Evolutionary conservation across 2,113 vertebrate species (phyloP).

Genomic region (Seriola quinqueradiata): DNA sequence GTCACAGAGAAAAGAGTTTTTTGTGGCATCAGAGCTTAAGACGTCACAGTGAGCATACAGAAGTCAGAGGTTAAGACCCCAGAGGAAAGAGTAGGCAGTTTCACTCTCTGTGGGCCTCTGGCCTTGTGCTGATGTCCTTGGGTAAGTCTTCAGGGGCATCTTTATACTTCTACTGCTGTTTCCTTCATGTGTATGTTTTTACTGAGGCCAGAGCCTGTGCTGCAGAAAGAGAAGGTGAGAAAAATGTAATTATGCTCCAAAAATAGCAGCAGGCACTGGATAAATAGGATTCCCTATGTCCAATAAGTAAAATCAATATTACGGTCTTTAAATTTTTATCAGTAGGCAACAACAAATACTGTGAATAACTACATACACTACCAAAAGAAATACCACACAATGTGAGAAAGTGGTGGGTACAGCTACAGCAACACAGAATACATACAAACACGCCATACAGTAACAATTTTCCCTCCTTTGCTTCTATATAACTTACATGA

Average conservation of each 20-base stretch:
- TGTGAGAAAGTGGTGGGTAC: not conserved
- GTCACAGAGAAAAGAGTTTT: constrained; percentile 20
- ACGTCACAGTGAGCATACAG: constrained; percentile 76
- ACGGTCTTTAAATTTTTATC: not conserved
- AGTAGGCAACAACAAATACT: constrained; percentile 4
- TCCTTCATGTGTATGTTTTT: constrained; percentile 83
- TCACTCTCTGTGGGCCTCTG: constrained; percentile 35
- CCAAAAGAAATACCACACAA: not conserved
- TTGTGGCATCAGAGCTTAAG: constrained; percentile 50
- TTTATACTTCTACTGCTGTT: constrained; percentile 24
- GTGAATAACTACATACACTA: not conserved
- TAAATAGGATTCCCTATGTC: not conserved
- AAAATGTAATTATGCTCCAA: constrained; percentile 11
- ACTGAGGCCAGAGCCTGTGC: constrained; percentile 81
- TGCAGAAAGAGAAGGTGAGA: constrained; percentile 39
- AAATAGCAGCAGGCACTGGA: not conserved
- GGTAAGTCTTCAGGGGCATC: constrained; percentile 32
- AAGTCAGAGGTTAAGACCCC: constrained; percentile 49
- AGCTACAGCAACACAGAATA: not conserved
- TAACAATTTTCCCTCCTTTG: not conserved
- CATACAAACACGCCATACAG: not conserved
- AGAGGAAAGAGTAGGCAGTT: constrained; percentile 48
- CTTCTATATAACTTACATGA: not conserved
- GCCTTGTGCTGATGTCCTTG: constrained; percentile 63
- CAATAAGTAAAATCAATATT: not conserved